phyloP scores from a whole-genome alignment of 2,888 invertebrate species.

The Eupelmus urozonus region DNA sequence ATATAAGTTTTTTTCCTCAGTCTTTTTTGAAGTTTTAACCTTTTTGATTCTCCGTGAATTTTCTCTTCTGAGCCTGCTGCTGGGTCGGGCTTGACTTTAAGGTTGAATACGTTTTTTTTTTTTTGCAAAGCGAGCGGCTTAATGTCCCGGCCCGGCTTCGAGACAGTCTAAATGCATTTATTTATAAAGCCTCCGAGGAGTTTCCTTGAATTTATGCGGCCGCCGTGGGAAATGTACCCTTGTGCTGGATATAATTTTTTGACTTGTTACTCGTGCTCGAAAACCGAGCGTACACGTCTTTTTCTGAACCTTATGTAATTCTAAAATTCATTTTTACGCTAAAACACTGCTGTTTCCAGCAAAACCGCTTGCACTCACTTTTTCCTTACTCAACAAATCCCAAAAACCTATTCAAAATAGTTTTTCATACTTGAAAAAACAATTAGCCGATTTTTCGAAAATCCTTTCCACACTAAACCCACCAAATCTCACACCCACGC shows the following conservation, averaged over 20 bases:
- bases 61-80: constrained; percentile 1
- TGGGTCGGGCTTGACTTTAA: too few relatives aligned
- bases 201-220: not conserved
- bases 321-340: too few relatives aligned
- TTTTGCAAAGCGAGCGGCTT: not conserved
- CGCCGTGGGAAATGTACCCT: not conserved
- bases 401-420: too few relatives aligned
- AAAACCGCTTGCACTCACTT: too few relatives aligned
- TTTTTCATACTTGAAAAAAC: too few relatives aligned
- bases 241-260: too few relatives aligned
- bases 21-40: constrained; percentile 27
- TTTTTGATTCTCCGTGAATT: not conserved
- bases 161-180: not conserved
- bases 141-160: not conserved
- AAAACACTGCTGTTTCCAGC: too few relatives aligned
- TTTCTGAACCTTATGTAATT: too few relatives aligned
- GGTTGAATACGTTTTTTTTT: constrained; percentile 33
- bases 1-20: not conserved
- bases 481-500: too few relatives aligned
- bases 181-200: not conserved
- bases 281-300: not conserved
- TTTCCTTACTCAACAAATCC: too few relatives aligned
- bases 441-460: too few relatives aligned
- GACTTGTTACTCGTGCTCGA: not conserved
- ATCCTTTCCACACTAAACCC: too few relatives aligned